These are phyloP conservation scores for Acleris laterana DNA, from an alignment of 2,888 invertebrate genomes.

Conservation along the genomic window DNA sequence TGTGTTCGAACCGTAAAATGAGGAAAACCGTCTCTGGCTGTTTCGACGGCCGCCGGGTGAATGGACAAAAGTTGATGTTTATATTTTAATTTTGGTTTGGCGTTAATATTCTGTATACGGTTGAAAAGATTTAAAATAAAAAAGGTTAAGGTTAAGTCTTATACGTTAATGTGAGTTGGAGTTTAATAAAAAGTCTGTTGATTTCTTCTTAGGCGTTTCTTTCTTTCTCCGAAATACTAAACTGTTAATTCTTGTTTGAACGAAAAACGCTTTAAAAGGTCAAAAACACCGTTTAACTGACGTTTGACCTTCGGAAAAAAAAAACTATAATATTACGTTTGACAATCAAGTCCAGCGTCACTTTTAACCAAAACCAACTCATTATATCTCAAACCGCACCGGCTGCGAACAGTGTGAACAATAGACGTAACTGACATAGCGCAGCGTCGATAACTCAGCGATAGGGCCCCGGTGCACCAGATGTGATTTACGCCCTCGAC, in stretches of 20 bases:
- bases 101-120: neutral
- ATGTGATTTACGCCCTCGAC: conserved; percentile 57
- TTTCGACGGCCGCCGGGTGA: too few species aligned
- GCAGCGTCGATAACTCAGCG: conserved; percentile 49
- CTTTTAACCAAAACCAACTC: neutral
- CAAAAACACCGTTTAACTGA: too few species aligned
- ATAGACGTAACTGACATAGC: conserved; percentile 43
- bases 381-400: conserved; percentile 4
- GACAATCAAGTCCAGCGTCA: neutral
- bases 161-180: too few species aligned
- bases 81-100: conserved; percentile 14
- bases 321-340: neutral
- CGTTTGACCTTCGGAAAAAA: too few species aligned
- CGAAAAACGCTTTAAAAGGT: too few species aligned
- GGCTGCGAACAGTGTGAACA: conserved; percentile 19
- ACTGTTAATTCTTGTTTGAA: too few species aligned
- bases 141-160: too few species aligned
- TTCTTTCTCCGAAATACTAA: too few species aligned
- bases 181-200: too few species aligned
- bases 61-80: neutral
- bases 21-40: conserved; percentile 4
- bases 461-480: conserved; percentile 48
- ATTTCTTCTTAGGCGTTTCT: too few species aligned
- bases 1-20: conserved; percentile 17
- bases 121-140: too few species aligned